Percentiles rank a stretch among this genome's conserved stretches.
These are phyloP conservation scores for Oenanthe melanoleuca DNA, from an alignment of 2,113 vertebrate species.

Conservation along the genomic window DNA sequence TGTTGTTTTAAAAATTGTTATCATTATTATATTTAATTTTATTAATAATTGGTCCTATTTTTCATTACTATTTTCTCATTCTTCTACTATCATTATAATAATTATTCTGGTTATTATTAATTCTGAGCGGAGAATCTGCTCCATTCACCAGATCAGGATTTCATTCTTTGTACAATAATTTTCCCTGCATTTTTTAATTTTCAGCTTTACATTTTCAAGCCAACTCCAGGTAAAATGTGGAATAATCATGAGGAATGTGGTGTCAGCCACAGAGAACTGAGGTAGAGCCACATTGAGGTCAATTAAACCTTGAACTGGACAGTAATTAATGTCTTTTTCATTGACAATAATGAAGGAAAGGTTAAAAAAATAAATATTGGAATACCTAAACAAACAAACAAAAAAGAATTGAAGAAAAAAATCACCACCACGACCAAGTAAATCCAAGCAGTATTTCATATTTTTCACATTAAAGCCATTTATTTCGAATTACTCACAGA, in stretches of 20 bases:
- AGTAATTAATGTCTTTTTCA: not conserved
- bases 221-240: fast-evolving
- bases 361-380: not conserved
- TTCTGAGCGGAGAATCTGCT: not conserved
- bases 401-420: not conserved
- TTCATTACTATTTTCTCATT: fast-evolving
- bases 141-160: not conserved
- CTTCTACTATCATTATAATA: fast-evolving
- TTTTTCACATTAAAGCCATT: not conserved
- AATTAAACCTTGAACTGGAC: not conserved
- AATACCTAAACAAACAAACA: not conserved
- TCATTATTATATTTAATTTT: not conserved
- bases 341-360: not conserved
- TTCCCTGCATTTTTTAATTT: not conserved
- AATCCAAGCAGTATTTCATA: not conserved
- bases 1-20: not conserved
- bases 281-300: not conserved
- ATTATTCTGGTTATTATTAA: not conserved
- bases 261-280: not conserved
- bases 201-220: not conserved
- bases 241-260: not conserved
- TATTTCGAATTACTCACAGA: not conserved
- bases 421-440: not conserved
- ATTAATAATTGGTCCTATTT: not conserved
- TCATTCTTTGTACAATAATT: fast-evolving